Evolutionary conservation across 2,113 vertebrate species (phyloP).

Genomic region (Colius striatus): DNA sequence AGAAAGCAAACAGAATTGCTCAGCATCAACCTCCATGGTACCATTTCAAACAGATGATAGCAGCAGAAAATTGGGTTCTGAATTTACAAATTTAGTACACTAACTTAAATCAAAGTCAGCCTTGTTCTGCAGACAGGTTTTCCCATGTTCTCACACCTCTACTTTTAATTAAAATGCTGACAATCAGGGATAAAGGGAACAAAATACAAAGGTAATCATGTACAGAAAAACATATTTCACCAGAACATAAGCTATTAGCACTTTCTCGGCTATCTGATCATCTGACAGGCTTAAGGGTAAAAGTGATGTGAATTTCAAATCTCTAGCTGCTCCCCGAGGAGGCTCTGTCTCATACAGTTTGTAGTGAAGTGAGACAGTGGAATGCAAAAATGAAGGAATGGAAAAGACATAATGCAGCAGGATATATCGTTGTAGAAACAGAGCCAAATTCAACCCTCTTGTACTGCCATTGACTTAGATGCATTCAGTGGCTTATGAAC

Average conservation of each 20-base stretch:
- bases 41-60: conserved; percentile 15
- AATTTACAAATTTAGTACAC: conserved; percentile 49
- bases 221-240: conserved; percentile 78
- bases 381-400: conserved; percentile 34
- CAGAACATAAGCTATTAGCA: conserved; percentile 76
- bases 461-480: background rate
- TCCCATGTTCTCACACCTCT: conserved; percentile 73
- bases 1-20: background rate
- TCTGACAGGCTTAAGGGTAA: conserved; percentile 75
- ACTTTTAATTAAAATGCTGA: conserved; percentile 83
- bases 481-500: background rate
- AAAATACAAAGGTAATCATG: conserved; percentile 79
- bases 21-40: background rate
- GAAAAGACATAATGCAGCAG: background rate
- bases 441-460: background rate
- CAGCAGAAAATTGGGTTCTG: conserved; percentile 42
- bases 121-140: conserved; percentile 58
- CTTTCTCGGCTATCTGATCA: conserved; percentile 74
- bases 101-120: conserved; percentile 68
- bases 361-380: conserved; percentile 36
- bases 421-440: background rate
- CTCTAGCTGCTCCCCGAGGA: conserved; percentile 47
- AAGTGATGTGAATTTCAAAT: conserved; percentile 78
- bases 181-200: conserved; percentile 71
- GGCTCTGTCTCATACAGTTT: conserved; percentile 48